These are phyloP conservation scores for Cassiopea xamachana DNA, from an alignment of 30 jellyfish, hydroid and myxozoan genomes.

Conservation along the genomic window DNA sequence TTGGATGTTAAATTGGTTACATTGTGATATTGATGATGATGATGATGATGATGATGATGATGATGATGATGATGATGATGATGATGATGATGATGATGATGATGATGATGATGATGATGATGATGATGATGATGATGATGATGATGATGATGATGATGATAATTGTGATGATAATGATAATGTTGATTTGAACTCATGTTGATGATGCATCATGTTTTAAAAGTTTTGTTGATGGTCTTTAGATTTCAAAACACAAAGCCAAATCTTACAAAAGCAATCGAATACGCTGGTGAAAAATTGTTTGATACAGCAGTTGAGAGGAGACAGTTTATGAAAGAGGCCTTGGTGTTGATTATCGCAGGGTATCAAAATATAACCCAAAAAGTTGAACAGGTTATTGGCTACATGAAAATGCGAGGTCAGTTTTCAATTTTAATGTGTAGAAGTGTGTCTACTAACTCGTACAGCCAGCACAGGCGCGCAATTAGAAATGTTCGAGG, in stretches of 20 bases:
- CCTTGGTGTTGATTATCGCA: slow-evolving; percentile 38
- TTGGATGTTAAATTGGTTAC: background rate
- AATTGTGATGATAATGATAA: background rate
- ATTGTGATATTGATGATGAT: background rate
- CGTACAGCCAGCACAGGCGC: too few species aligned
- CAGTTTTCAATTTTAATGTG: background rate
- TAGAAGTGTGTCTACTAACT: too few species aligned
- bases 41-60: slow-evolving; percentile 12
- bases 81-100: slow-evolving; percentile 1
- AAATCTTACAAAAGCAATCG: slow-evolving; percentile 56
- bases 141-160: slow-evolving; percentile 8
- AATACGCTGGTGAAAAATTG: slow-evolving; percentile 61
- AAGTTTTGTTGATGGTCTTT: background rate
- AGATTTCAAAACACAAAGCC: slow-evolving; percentile 41
- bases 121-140: slow-evolving; percentile 13
- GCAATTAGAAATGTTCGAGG: too few species aligned
- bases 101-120: slow-evolving; percentile 4
- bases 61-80: background rate
- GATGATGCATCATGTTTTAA: background rate
- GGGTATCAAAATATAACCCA: slow-evolving; percentile 58
- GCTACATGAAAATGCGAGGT: slow-evolving; percentile 72
- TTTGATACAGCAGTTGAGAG: slow-evolving; percentile 53
- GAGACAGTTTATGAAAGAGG: slow-evolving; percentile 50
- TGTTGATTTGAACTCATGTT: background rate
- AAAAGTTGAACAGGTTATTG: slow-evolving; percentile 24